Conservation (phyloP, 2,888 invertebrate species). For the Pharmacophagus antenor region DNA sequence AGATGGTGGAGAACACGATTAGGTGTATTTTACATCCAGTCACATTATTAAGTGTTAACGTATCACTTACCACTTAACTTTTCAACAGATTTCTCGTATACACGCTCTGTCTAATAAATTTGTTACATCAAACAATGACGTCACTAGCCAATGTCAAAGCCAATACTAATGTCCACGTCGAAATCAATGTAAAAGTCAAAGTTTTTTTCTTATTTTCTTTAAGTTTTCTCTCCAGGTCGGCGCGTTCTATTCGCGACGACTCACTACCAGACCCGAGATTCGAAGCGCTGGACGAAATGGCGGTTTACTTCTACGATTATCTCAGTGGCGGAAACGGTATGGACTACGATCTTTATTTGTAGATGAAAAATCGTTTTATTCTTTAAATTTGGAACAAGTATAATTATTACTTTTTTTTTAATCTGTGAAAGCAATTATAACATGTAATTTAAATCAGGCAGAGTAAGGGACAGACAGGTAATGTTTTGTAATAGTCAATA, state of each 20-base stretch:
- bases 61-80: too few relatives aligned
- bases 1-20: too few relatives aligned
- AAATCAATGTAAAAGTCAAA: too few relatives aligned
- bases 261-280: conserved; percentile 62
- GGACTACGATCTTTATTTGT: conserved; percentile 78
- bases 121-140: too few relatives aligned
- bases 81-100: too few relatives aligned
- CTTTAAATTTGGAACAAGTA: conserved; percentile 22
- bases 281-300: conserved; percentile 80
- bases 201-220: too few relatives aligned
- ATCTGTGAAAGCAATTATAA: conserved; percentile 7
- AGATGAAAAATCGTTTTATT: conserved; percentile 38
- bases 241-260: conserved; percentile 62
- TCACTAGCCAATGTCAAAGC: too few relatives aligned
- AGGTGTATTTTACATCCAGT: too few relatives aligned
- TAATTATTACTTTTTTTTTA: conserved; percentile 1
- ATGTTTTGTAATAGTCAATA: neutral
- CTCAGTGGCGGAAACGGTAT: conserved; percentile 81
- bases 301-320: conserved; percentile 83
- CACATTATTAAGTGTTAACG: too few relatives aligned
- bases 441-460: neutral
- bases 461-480: neutral
- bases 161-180: too few relatives aligned
- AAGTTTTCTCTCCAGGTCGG: conserved; percentile 73
- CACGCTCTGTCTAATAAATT: too few relatives aligned